A percentile compares a stretch with the other conserved stretches of the same genome.
Evolutionary conservation across 2,888 invertebrate genomes (phyloP).

Genomic region (Andrena haemorrhoa): DNA sequence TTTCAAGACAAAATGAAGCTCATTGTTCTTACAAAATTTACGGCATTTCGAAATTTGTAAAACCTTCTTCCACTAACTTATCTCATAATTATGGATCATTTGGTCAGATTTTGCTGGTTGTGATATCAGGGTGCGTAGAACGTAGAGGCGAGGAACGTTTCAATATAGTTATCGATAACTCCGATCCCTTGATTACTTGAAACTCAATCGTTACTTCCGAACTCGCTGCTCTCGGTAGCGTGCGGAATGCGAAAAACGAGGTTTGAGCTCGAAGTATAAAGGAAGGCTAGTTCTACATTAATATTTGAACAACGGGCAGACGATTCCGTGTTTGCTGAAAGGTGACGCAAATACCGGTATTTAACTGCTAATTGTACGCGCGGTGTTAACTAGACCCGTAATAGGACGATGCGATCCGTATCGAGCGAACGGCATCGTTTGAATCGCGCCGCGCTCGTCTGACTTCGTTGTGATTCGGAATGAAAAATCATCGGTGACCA

Average conservation of each 20-base stretch:
- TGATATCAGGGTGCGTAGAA: neutral
- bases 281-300: neutral
- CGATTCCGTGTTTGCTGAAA: slow-evolving; percentile 11
- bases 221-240: neutral
- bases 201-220: neutral
- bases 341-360: slow-evolving; percentile 41
- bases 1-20: no score
- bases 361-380: slow-evolving; percentile 48
- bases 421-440: neutral
- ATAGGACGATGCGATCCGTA: slow-evolving; percentile 2
- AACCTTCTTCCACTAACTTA: no score
- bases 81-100: neutral
- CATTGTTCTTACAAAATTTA: no score
- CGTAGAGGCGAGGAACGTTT: neutral
- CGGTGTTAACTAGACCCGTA: slow-evolving; percentile 31
- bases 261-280: neutral
- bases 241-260: neutral
- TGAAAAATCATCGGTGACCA: slow-evolving; percentile 7
- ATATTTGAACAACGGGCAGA: slow-evolving; percentile 5
- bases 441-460: slow-evolving; percentile 3
- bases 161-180: neutral
- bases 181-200: neutral
- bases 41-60: no score
- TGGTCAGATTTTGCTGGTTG: no score
- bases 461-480: neutral